Conservation (phyloP, 2,113 vertebrate genomes). For the Hydrolagus affinis region DNA sequence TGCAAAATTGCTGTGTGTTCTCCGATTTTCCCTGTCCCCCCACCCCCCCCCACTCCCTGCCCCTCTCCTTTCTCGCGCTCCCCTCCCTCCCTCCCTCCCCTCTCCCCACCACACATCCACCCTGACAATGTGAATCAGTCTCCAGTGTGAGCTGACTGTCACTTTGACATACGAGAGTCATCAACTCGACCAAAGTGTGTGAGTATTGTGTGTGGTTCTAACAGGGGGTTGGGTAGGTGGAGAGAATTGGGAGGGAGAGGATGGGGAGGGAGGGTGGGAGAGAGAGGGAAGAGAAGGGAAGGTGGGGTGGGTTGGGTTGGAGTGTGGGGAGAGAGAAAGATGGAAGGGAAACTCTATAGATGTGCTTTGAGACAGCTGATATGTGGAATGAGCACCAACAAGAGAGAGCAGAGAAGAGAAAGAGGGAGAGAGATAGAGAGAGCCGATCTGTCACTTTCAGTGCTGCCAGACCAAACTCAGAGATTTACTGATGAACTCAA, state of each 20-base stretch:
- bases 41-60: background rate
- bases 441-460: slow-evolving; percentile 37
- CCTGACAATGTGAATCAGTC: slow-evolving; percentile 29
- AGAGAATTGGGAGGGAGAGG: no score
- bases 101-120: background rate
- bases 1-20: background rate
- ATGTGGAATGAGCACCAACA: background rate
- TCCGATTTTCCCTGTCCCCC: background rate
- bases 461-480: slow-evolving; percentile 34
- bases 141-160: slow-evolving; percentile 38
- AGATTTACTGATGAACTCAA: slow-evolving; percentile 41
- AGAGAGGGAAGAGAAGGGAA: no score
- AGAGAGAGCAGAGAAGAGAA: background rate
- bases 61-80: background rate
- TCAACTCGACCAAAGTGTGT: slow-evolving; percentile 38
- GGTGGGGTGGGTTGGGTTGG: no score
- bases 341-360: slow-evolving; percentile 7
- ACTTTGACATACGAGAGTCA: slow-evolving; percentile 46
- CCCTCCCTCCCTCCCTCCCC: background rate
- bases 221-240: slow-evolving; percentile 22
- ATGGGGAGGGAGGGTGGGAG: no score
- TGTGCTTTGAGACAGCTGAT: background rate
- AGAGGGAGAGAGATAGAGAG: slow-evolving; percentile 33
- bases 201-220: slow-evolving; percentile 31
- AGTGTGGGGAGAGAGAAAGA: no score